Conservation (phyloP, 2,797 vertebrate species). For the Tiaroga cobitis region DNA sequence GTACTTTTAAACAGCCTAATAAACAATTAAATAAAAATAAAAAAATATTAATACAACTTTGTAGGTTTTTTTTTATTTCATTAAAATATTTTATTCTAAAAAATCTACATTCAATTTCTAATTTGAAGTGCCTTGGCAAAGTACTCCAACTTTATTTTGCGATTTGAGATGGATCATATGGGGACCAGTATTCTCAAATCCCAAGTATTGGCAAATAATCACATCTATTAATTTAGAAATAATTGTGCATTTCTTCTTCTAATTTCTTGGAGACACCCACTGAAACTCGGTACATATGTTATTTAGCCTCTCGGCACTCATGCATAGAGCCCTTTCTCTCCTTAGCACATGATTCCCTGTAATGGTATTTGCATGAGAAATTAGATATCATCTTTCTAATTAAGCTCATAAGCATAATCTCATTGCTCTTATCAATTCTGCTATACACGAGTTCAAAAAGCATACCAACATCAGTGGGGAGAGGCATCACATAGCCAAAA, state of each 20-base stretch:
- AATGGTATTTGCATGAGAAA: conserved; percentile 49
- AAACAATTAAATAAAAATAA: neutral
- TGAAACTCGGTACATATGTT: conserved; percentile 31
- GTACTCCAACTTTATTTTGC: neutral
- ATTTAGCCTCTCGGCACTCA: conserved; percentile 43
- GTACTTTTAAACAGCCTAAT: neutral
- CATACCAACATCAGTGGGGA: conserved; percentile 48
- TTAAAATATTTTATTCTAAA: neutral
- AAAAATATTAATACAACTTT: neutral
- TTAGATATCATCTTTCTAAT: conserved; percentile 58
- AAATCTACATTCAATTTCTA: neutral
- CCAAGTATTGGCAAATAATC: conserved; percentile 20
- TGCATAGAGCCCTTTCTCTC: conserved; percentile 30
- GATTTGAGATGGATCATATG: neutral
- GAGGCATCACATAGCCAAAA: conserved; percentile 50
- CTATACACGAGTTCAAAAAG: conserved; percentile 55
- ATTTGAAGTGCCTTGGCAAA: neutral
- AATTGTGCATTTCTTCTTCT: conserved; percentile 46
- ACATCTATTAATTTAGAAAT: conserved; percentile 44
- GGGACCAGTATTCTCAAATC: neutral
- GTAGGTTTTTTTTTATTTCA: neutral
- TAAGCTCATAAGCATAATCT: conserved; percentile 58
- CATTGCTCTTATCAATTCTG: conserved; percentile 55
- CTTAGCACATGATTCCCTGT: conserved; percentile 44
- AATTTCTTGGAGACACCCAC: conserved; percentile 41